Base-by-base conservation (phyloP, 1,140 invertebrate genomes). In the Pogonognathellus flavescens region DNA sequence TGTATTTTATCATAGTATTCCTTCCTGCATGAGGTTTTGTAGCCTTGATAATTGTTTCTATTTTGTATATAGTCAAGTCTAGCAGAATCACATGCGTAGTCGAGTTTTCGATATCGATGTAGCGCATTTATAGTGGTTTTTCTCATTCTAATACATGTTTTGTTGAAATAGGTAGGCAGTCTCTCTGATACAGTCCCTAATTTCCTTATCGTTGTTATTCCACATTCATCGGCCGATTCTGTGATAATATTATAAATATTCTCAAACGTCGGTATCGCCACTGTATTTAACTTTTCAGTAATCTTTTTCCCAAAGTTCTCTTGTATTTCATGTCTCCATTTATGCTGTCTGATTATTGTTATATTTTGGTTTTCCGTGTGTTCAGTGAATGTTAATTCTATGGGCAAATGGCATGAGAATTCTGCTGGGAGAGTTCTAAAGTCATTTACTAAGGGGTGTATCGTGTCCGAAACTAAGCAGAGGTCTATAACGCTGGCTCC, bases 401-500 rank as follows among this genome's bases (percentile, higher is more conserved):
- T 49, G 8, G 82, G 82, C 6, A 70, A n/a, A 13, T 66, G 60
- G 1, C 9, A 22, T 13, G 59, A 83, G 2, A 49, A 22, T n/a
- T 52, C 60, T 59, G 20, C 1, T 49, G 22, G 0, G 13, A 66
- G 13, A 14, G 9, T 3, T 20, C 1, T 60, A 20, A 60, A 60
- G n/a, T 60, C 57, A 18, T 60, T 60, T 59, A 59, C 18, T 0
- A n/a, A 14, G 6, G 10, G 14, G 9, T 14, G 11, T n/a, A n/a
- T 18, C 0, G 2, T 41, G 6, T 62, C 6, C 0, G 53, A 0
- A 14, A 11, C 53, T 9, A 25, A 8, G 18, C 52, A 59, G 9
- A 83, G 13, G 22, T 83, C 82, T 0, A 83, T 62, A 6, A 14
- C 25, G 31, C 82, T 83, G 6, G 18, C 9, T 13, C 82, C 82